Conservation (phyloP, 1,140 invertebrate genomes). For the Drosophila kohkoa region DNA sequence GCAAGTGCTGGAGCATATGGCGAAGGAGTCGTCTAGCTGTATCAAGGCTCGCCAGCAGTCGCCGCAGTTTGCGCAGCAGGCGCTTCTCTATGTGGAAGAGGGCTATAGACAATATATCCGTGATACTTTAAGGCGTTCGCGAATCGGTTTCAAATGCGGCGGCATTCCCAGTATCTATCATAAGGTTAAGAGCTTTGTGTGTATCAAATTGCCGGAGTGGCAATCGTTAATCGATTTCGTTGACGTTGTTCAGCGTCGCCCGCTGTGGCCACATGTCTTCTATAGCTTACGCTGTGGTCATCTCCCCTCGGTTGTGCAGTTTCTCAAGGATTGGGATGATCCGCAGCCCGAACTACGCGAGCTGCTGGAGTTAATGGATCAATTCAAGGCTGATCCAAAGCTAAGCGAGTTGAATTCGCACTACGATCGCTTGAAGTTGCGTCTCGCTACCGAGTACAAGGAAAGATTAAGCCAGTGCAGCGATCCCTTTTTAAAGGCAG, state of each 20-base stretch:
- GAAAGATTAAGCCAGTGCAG: not conserved
- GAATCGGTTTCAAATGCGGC: not conserved
- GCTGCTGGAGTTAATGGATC: not conserved
- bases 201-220: not conserved
- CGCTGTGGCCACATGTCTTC: conserved; percentile 10
- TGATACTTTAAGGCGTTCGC: not conserved
- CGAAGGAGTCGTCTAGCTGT: not conserved
- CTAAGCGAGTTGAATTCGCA: not conserved
- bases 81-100: not conserved
- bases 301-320: conserved; percentile 4
- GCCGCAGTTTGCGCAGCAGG: not conserved
- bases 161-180: not conserved
- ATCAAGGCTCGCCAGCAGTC: not conserved
- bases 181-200: not conserved
- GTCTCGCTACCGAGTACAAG: not conserved
- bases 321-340: conserved; percentile 3
- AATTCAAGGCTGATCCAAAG: not conserved
- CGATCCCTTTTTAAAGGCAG: conserved; percentile 16
- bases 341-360: not conserved
- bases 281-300: conserved; percentile 6
- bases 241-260: not conserved
- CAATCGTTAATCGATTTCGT: not conserved
- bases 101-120: not conserved
- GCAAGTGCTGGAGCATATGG: conserved; percentile 5
- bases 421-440: not conserved